phyloP scores from a whole-genome alignment of 2,888 invertebrate genomes.

The Agonopterix arenella region DNA sequence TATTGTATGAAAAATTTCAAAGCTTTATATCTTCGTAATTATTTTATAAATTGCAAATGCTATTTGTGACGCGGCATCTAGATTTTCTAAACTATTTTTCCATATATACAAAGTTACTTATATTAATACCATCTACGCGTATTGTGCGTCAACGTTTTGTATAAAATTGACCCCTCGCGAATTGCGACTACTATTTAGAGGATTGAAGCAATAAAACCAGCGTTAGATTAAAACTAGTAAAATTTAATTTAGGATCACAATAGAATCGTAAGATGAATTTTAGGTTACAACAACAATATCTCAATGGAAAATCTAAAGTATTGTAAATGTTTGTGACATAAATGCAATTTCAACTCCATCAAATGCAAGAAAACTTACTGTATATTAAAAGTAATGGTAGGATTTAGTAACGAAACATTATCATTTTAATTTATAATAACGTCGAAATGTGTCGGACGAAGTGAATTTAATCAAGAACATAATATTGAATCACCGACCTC shows the following conservation, averaged over 20 bases:
- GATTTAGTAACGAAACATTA: not conserved
- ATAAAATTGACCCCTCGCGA: too few species aligned
- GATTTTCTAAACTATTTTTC: too few species aligned
- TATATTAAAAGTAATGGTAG: slow-evolving; percentile 5
- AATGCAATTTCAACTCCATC: slow-evolving; percentile 14
- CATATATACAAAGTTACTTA: too few species aligned
- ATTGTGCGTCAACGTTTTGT: too few species aligned
- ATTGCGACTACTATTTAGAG: too few species aligned
- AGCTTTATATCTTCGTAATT: too few species aligned
- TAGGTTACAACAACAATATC: slow-evolving; percentile 37
- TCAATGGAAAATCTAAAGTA: slow-evolving; percentile 4
- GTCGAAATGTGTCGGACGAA: slow-evolving; percentile 3
- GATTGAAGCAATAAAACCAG: slow-evolving; percentile 34
- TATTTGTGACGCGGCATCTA: too few species aligned
- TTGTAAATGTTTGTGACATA: slow-evolving; percentile 7
- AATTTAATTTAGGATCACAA: slow-evolving; percentile 73
- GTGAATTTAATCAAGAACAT: slow-evolving; percentile 2
- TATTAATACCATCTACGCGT: too few species aligned
- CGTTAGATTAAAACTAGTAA: slow-evolving; percentile 47
- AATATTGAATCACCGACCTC: slow-evolving; percentile 3
- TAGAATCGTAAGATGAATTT: slow-evolving; percentile 32
- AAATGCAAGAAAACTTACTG: slow-evolving; percentile 10
- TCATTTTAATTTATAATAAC: too few species aligned
- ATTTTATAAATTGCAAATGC: too few species aligned
- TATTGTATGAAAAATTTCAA: too few species aligned